Percentiles rank a stretch among this genome's conserved stretches.
phyloP scores from a whole-genome alignment of 2,888 invertebrate genomes.

The Cheilosia grossa region DNA sequence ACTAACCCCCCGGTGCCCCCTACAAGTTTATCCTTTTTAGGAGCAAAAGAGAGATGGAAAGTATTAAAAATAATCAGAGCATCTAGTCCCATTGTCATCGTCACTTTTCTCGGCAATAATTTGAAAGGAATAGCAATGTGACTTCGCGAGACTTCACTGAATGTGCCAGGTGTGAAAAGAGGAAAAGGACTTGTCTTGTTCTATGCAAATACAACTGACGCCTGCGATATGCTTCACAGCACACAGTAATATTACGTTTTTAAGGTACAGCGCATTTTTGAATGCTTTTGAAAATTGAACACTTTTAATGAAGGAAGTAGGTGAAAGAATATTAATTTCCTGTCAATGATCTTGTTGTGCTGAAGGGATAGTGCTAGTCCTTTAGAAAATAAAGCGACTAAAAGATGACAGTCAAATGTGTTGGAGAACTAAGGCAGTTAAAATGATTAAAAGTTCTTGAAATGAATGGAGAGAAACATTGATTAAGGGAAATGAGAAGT shows the following conservation, averaged over 20 bases:
- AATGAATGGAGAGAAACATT: no score
- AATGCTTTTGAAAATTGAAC: slow-evolving; percentile 39
- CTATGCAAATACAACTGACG: slow-evolving; percentile 16
- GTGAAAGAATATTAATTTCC: slow-evolving; percentile 56
- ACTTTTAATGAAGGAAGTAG: slow-evolving; percentile 18
- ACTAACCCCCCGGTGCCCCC: neutral
- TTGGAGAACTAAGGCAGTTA: no score
- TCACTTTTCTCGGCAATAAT: slow-evolving; percentile 41
- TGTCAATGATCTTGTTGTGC: slow-evolving; percentile 58
- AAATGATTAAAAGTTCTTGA: no score
- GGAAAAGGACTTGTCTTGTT: neutral
- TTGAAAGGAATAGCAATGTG: slow-evolving; percentile 2
- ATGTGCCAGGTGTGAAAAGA: neutral
- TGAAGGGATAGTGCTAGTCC: neutral
- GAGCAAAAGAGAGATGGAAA: neutral
- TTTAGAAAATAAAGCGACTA: neutral
- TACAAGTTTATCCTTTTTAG: neutral
- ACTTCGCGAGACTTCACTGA: neutral
- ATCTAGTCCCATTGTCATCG: slow-evolving; percentile 42
- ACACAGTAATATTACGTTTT: slow-evolving; percentile 12
- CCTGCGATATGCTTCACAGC: slow-evolving; percentile 30
- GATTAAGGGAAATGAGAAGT: no score
- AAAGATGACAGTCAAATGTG: no score
- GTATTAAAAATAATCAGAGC: slow-evolving; percentile 58
- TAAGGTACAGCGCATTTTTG: slow-evolving; percentile 13